These are phyloP conservation scores for Cepaea hortensis DNA, from an alignment of 2,888 invertebrate genomes.

Conservation along the genomic window DNA sequence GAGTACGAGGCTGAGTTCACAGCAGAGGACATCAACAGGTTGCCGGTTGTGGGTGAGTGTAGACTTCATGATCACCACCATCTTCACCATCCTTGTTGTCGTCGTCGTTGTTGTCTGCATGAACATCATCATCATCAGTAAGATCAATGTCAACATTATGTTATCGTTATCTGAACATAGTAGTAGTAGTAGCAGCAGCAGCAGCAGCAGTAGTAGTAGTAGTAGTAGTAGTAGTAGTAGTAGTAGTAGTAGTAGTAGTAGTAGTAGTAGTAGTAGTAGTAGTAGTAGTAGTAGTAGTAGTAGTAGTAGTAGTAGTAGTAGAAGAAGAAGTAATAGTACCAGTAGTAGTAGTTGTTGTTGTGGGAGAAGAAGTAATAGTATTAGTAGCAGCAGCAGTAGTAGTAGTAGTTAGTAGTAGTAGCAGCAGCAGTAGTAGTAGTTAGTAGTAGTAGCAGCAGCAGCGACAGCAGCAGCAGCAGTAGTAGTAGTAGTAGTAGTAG, in stretches of 20 bases:
- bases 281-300: conserved; percentile 23
- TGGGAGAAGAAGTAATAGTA: neutral
- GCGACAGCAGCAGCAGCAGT: neutral
- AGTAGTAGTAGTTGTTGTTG: neutral
- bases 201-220: neutral
- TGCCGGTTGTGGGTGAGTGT: conserved; percentile 73
- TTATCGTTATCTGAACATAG: no score
- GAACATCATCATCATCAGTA: neutral
- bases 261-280: neutral
- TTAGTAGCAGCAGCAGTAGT: neutral
- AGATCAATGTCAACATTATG: no score
- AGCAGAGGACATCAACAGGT: conserved; percentile 69
- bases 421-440: conserved; percentile 12
- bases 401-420: conserved; percentile 10
- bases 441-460: neutral
- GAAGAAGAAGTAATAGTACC: neutral
- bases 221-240: neutral
- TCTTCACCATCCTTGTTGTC: neutral
- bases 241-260: neutral
- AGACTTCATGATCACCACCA: neutral
- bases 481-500: conserved; percentile 21
- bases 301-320: conserved; percentile 28
- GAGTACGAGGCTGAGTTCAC: conserved; percentile 63
- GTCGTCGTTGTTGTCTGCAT: neutral
- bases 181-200: no score